Conservation (phyloP, 2,888 invertebrate species). For the Elegia similella region DNA sequence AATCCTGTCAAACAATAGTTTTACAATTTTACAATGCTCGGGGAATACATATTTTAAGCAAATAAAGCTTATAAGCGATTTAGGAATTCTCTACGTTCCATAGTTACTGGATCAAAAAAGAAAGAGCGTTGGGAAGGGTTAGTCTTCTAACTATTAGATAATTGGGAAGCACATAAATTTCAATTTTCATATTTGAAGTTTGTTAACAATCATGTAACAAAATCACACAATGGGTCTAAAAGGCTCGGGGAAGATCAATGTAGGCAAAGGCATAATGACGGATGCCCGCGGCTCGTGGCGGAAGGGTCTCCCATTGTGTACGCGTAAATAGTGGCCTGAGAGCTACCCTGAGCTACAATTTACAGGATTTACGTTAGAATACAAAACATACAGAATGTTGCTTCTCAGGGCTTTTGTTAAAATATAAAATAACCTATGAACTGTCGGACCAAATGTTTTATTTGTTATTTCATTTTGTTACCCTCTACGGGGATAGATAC, state of each 20-base stretch:
- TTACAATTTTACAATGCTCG: too few species aligned
- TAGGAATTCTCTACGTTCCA: too few species aligned
- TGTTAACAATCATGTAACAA: conserved; percentile 17
- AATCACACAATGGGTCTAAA: conserved; percentile 17
- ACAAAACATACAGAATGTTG: background rate
- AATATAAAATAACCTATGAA: background rate
- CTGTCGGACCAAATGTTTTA: too few species aligned
- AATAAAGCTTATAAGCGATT: too few species aligned
- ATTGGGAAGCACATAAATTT: background rate
- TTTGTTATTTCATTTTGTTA: too few species aligned
- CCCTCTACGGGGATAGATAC: too few species aligned
- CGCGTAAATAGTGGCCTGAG: conserved; percentile 36
- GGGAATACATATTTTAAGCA: too few species aligned
- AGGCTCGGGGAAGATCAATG: conserved; percentile 17
- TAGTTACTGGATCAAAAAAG: background rate
- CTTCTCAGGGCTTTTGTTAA: background rate
- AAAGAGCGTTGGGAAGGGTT: background rate
- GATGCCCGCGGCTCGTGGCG: conserved; percentile 28
- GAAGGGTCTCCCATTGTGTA: conserved; percentile 35
- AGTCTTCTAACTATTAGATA: background rate
- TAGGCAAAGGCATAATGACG: conserved; percentile 32
- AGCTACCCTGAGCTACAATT: conserved; percentile 25
- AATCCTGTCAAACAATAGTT: too few species aligned
- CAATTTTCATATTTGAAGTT: background rate
- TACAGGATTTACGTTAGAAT: conserved; percentile 20